phyloP scores from a whole-genome alignment of 2,113 vertebrate genomes.

The Cepphus grylle region DNA sequence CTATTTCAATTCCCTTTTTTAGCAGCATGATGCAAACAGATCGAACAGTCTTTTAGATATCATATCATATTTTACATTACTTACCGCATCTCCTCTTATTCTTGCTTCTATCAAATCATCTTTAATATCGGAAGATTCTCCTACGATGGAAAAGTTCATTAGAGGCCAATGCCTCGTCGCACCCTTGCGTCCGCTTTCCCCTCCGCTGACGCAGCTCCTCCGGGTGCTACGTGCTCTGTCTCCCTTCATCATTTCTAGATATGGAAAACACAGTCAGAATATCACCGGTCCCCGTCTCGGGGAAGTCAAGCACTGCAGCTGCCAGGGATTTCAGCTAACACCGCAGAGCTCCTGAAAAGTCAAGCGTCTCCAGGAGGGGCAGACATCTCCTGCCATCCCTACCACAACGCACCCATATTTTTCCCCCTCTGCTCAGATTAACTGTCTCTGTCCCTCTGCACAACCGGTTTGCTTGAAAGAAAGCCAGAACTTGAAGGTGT shows the following conservation, averaged over 20 bases:
- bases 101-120: not conserved
- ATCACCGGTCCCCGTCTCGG: not conserved
- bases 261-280: not conserved
- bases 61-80: rapidly evolving
- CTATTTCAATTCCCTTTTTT: not conserved
- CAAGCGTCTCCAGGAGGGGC: slow-evolving; percentile 14
- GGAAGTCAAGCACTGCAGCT: slow-evolving; percentile 32
- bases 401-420: not conserved
- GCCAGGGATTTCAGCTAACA: slow-evolving; percentile 57
- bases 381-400: not conserved
- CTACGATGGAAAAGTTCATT: not conserved
- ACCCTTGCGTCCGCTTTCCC: not conserved
- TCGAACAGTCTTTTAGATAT: not conserved
- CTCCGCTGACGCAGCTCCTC: not conserved
- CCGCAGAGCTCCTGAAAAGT: slow-evolving; percentile 22
- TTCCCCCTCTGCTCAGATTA: not conserved
- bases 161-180: not conserved
- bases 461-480: not conserved
- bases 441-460: not conserved
- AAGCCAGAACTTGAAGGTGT: not conserved
- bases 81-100: not conserved
- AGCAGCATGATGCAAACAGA: not conserved
- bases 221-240: not conserved
- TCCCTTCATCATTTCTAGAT: not conserved
- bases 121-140: not conserved